These are phyloP conservation scores for Semaprochilodus insignis DNA, from an alignment of 2,797 vertebrate species.

Conservation along the genomic window DNA sequence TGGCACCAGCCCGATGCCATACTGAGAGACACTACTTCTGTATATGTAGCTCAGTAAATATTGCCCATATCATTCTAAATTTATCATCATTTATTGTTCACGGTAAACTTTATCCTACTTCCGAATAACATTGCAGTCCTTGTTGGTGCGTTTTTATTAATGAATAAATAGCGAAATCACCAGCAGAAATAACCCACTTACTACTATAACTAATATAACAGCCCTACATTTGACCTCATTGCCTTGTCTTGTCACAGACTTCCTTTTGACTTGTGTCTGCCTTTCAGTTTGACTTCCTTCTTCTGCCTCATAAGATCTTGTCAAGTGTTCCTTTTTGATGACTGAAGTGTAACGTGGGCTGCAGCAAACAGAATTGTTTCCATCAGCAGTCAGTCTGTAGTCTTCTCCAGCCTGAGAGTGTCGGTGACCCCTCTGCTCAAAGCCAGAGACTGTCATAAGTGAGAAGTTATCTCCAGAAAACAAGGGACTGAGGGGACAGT, in stretches of 20 bases:
- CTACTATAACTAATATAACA: background rate
- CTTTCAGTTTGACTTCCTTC: background rate
- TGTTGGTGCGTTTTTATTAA: background rate
- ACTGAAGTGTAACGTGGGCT: background rate
- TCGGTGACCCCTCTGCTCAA: conserved; percentile 20
- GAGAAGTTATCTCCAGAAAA: background rate
- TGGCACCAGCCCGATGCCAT: no score
- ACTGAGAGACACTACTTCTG: no score
- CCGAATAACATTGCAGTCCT: no score
- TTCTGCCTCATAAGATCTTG: background rate
- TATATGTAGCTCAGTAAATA: no score
- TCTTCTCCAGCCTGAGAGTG: conserved; percentile 22
- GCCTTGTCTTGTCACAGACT: background rate
- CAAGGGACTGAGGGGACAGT: background rate
- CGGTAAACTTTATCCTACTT: no score
- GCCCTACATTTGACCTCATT: background rate
- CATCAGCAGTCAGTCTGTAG: conserved; percentile 21
- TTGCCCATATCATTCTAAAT: no score
- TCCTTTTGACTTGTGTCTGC: background rate
- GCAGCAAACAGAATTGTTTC: background rate
- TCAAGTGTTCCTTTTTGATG: conserved; percentile 29
- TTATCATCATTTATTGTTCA: no score
- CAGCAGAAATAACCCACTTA: background rate
- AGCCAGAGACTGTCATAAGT: conserved; percentile 6
- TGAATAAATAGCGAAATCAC: background rate